These are phyloP conservation scores for Rhagonycha lutea DNA, from an alignment of 2,888 invertebrate genomes.

Conservation along the genomic window DNA sequence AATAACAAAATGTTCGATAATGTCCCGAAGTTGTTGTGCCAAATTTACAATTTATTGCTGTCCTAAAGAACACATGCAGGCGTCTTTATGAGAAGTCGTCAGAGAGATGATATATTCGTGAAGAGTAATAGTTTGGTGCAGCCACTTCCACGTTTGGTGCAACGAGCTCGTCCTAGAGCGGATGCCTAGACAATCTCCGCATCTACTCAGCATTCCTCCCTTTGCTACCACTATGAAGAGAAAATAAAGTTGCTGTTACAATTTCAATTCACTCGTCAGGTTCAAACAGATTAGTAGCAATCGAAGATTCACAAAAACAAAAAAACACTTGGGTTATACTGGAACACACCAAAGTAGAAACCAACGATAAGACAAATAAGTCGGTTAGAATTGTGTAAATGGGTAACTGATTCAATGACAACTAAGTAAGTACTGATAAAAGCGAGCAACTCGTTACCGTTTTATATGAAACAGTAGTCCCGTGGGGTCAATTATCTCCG, in stretches of 20 bases:
- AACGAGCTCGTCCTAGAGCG: constrained; percentile 85
- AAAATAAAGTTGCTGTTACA: constrained; percentile 31
- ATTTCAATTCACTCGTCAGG: not conserved
- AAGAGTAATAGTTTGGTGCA: constrained; percentile 86
- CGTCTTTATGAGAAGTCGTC: constrained; percentile 74
- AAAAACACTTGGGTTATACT: not conserved
- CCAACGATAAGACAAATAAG: not conserved
- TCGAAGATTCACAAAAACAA: not conserved
- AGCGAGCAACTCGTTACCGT: constrained; percentile 34
- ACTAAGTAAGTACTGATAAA: not conserved
- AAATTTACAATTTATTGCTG: constrained; percentile 21
- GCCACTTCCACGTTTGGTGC: constrained; percentile 94
- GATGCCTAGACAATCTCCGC: constrained; percentile 84
- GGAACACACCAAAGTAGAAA: not conserved
- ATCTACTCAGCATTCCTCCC: constrained; percentile 63
- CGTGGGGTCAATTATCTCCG: constrained; percentile 45
- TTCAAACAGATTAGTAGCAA: not conserved
- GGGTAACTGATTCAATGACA: constrained; percentile 1
- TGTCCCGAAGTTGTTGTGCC: constrained; percentile 36
- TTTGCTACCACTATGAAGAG: constrained; percentile 49
- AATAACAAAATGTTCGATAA: constrained; percentile 15
- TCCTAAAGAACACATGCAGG: constrained; percentile 31
- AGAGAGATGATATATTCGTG: constrained; percentile 86
- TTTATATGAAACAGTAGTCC: constrained; percentile 42
- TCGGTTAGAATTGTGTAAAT: not conserved